These are phyloP conservation scores for Ammospiza caudacuta DNA, from an alignment of 2,113 vertebrate genomes.

Conservation along the genomic window DNA sequence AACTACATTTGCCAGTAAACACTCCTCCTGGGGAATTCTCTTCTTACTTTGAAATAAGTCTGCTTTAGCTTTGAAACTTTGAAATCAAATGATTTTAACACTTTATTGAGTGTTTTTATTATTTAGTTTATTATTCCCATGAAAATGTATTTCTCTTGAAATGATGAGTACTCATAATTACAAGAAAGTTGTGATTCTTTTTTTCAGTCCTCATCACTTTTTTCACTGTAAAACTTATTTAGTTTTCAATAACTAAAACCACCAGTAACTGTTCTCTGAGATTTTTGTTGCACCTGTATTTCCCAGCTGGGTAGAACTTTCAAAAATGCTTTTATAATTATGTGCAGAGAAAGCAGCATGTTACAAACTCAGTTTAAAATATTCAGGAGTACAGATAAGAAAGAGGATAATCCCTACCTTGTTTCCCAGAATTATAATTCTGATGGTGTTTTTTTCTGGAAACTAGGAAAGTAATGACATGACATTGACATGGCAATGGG, in stretches of 20 bases:
- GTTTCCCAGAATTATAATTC: neutral
- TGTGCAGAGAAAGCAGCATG: neutral
- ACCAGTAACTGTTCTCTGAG: neutral
- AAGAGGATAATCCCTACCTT: neutral
- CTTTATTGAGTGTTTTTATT: neutral
- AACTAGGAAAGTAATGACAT: neutral
- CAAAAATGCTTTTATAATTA: neutral
- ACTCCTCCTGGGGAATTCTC: neutral
- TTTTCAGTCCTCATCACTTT: neutral
- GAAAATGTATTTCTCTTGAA: neutral
- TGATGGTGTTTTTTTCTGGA: neutral
- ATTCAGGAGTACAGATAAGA: neutral
- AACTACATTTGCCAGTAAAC: neutral
- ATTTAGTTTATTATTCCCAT: neutral
- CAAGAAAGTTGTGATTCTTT: neutral
- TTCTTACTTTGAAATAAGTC: neutral
- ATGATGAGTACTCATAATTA: neutral
- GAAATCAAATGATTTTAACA: neutral
- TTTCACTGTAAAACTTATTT: neutral
- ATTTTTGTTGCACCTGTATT: neutral
- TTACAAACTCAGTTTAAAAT: neutral
- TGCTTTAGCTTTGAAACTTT: neutral
- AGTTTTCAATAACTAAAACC: neutral
- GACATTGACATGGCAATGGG: neutral
- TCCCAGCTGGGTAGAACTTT: neutral